A percentile compares a stretch with the other conserved stretches of the same genome.
Conservation (phyloP, 1,140 invertebrate genomes). For the Rhopalosiphum padi region DNA sequence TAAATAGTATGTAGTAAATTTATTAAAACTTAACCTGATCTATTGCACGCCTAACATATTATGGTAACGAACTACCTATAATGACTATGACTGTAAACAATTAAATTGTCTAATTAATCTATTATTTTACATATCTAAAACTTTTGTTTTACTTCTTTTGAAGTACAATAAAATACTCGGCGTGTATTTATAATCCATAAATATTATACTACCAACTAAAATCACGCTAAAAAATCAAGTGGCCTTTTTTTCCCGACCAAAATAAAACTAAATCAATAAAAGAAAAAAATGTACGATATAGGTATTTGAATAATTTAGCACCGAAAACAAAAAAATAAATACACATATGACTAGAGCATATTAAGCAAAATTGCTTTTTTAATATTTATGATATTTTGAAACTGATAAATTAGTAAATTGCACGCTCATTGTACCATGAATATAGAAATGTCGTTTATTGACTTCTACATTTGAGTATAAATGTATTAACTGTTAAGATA, state of each 20-base stretch:
- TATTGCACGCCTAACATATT: neutral
- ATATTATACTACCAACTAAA: neutral
- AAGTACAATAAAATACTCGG: conserved; percentile 4
- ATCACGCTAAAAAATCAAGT: conserved; percentile 5
- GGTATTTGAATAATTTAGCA: conserved; percentile 27
- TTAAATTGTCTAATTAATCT: conserved; percentile 37
- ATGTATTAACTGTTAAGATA: neutral
- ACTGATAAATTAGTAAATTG: neutral
- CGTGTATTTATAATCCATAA: neutral
- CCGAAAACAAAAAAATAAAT: neutral
- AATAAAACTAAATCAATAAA: neutral
- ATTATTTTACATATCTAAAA: neutral
- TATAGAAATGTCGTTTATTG: neutral
- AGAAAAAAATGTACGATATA: neutral
- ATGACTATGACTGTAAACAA: conserved; percentile 29
- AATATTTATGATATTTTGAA: neutral
- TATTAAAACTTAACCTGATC: conserved; percentile 6
- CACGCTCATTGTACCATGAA: neutral
- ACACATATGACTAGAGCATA: conserved; percentile 29
- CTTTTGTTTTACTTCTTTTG: neutral
- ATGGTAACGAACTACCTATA: neutral
- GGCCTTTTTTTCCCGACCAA: neutral
- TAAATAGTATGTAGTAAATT: neutral
- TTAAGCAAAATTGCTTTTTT: neutral
- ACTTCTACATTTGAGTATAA: neutral